Evolutionary conservation across 2,888 invertebrate genomes (phyloP).

Genomic region (Torymus texanus): DNA sequence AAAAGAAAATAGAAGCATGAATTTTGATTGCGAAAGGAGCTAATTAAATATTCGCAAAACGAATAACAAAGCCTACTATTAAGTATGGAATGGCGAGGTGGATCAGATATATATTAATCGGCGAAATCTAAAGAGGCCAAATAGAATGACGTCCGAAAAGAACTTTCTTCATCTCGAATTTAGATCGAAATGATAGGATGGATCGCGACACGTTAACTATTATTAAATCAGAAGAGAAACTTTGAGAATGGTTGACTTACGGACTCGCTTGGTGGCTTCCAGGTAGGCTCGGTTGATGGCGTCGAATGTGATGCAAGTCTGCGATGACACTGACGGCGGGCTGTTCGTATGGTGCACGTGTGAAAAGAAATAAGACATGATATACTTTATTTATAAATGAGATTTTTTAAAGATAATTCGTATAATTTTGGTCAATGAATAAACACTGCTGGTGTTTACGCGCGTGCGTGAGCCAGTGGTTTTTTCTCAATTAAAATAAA

Average conservation of each 20-base stretch:
- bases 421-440: no score
- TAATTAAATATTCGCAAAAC: no score
- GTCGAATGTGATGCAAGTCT: slow-evolving; percentile 92
- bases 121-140: neutral
- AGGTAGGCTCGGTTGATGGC: slow-evolving; percentile 92
- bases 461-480: no score
- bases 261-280: slow-evolving; percentile 90
- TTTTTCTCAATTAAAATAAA: no score
- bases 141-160: neutral
- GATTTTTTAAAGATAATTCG: neutral
- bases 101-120: neutral
- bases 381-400: neutral
- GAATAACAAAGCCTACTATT: no score
- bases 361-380: slow-evolving; percentile 37
- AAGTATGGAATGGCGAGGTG: no score
- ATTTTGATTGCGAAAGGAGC: no score
- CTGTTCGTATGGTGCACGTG: slow-evolving; percentile 72
- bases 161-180: neutral
- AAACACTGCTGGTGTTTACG: no score
- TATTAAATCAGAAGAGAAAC: slow-evolving; percentile 40
- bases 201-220: slow-evolving; percentile 12
- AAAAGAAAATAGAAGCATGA: no score
- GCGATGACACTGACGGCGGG: slow-evolving; percentile 76
- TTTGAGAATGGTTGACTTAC: slow-evolving; percentile 79
- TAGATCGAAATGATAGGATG: slow-evolving; percentile 19